Percentiles rank a stretch among this genome's conserved stretches.
These are phyloP conservation scores for Cyanoderma ruficeps DNA, from an alignment of 2,113 vertebrate genomes.

Conservation along the genomic window DNA sequence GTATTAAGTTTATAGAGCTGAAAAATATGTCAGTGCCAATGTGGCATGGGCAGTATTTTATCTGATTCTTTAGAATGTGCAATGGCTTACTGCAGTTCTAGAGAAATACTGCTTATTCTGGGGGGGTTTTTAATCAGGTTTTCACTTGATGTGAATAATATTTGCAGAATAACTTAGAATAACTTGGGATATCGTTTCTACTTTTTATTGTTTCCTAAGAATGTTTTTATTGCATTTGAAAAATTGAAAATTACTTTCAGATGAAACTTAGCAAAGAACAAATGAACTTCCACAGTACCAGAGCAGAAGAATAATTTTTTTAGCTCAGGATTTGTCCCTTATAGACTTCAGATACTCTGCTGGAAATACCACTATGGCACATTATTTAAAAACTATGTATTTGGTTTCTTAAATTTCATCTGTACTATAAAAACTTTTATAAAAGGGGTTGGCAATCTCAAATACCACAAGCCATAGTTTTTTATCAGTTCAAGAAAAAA, in stretches of 20 bases:
- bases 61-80: conserved; percentile 23
- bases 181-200: conserved; percentile 30
- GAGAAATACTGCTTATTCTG: not conserved
- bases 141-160: conserved; percentile 26
- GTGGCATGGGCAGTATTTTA: conserved; percentile 11
- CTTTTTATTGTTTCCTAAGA: not conserved
- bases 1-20: conserved; percentile 39
- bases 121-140: not conserved
- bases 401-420: conserved; percentile 34
- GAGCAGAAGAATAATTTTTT: conserved; percentile 55
- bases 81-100: conserved; percentile 38
- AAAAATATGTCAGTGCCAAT: conserved; percentile 24
- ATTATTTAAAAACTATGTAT: conserved; percentile 49
- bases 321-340: conserved; percentile 62
- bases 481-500: not conserved
- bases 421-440: not conserved
- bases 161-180: conserved; percentile 30
- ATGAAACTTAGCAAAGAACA: conserved; percentile 36
- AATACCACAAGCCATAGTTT: conserved; percentile 32
- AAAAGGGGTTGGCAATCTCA: conserved; percentile 40
- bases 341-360: conserved; percentile 19
- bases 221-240: conserved; percentile 45
- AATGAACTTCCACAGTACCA: conserved; percentile 64
- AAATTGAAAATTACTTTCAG: conserved; percentile 42
- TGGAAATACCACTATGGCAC: conserved; percentile 28